Evolutionary conservation across 1,140 invertebrate species (phyloP).

Genomic region (Temnothorax nylanderi): DNA sequence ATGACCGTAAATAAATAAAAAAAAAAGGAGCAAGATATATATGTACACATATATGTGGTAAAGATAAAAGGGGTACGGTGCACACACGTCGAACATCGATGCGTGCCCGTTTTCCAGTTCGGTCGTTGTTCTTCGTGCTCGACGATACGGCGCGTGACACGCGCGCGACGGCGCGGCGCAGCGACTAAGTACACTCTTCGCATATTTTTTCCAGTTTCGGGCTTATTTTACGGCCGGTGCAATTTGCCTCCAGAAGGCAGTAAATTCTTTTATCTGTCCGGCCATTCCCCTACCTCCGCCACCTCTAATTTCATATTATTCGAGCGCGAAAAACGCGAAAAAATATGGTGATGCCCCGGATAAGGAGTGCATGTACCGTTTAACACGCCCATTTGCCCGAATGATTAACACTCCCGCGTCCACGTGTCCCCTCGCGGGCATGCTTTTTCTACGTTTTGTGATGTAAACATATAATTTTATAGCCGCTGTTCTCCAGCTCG

Average conservation of each 20-base stretch:
- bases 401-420: conserved; percentile 50
- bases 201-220: conserved; percentile 25
- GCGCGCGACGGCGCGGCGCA: neutral
- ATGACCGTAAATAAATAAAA: conserved; percentile 11
- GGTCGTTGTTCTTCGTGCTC: neutral
- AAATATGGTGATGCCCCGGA: conserved; percentile 48
- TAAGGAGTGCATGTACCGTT: conserved; percentile 49
- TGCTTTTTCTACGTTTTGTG: conserved; percentile 18
- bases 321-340: conserved; percentile 51
- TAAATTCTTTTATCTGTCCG: conserved; percentile 57
- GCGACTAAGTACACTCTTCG: neutral
- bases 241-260: conserved; percentile 53
- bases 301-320: conserved; percentile 57
- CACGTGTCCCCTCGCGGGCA: neutral
- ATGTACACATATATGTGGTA: neutral
- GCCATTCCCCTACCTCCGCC: neutral
- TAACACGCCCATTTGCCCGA: conserved; percentile 49
- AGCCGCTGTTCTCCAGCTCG: neutral
- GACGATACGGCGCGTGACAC: conserved; percentile 1
- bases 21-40: neutral
- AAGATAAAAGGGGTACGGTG: neutral
- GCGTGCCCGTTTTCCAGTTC: neutral
- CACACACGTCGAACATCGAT: neutral
- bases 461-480: conserved; percentile 55
- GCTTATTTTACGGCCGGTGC: conserved; percentile 34